Base-by-base conservation (phyloP, 2,797 vertebrate genomes). In the Avahi laniger region DNA sequence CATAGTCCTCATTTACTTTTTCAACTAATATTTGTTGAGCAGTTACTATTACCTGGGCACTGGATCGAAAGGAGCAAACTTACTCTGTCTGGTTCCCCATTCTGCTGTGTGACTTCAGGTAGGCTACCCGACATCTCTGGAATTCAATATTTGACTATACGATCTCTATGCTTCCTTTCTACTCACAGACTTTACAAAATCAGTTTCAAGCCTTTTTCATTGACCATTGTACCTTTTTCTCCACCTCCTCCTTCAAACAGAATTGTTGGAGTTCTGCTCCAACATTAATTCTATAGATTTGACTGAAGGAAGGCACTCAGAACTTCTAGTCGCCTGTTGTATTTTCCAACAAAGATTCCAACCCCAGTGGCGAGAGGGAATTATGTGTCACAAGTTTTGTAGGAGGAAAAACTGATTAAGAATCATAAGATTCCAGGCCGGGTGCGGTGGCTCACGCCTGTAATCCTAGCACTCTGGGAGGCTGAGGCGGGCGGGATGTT, bases 281-380 rank as follows among this genome's bases (percentile, higher is more conserved):
- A 43, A 72, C 83, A 73, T 79, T 22, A 84, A 46, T 57, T 93
- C 43, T 30, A 61, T 6, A 79, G 35, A 78, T n/a, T 10, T 79
- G 76, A 93, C 30, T 8, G 73, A 78, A 93, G 13, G 72, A 89
- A 92, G 9, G 38, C 24, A 88, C 38, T 93, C 84, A 83, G 63
- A 63, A 72, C 92, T 85, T 85, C 80, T 88, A 70, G 3, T 4
- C n/a, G n/a, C n/a, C 15, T 26, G 43, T 61, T 78, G 30, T 46
- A 52, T 79, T 93, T 93, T 85, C 84, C 85, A 73, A 46, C 28
- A 35, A 75, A 82, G 85, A 91, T 57, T 91, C 57, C 75, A 54
- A 82, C 12, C 24, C 52, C 57, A 46, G 72, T 2, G 26, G 26
- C 30, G 8, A 48, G 38, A 83, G 61, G 24, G 30, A 67, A 38